These are phyloP conservation scores for Halyomorpha halys DNA, from an alignment of 1,140 invertebrate species.

Conservation along the genomic window DNA sequence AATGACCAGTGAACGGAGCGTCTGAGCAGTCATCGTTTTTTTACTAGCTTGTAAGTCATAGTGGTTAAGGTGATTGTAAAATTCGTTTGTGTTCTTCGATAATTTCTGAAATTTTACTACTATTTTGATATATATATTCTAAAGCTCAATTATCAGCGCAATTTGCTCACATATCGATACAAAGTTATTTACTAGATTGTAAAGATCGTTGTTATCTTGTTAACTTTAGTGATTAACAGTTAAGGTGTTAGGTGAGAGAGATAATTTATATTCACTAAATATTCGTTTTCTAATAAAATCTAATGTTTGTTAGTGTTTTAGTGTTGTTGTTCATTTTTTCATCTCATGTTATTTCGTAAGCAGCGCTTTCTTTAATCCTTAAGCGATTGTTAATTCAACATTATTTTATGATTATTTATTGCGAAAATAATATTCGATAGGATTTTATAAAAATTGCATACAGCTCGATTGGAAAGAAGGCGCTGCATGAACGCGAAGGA, in stretches of 20 bases:
- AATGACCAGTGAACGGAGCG: not conserved
- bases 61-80: not conserved
- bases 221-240: not conserved
- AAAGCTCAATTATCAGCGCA: constrained; percentile 7
- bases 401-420: too few relatives aligned
- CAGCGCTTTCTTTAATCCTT: too few relatives aligned
- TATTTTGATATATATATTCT: not conserved
- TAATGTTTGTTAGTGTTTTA: not conserved
- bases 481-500: too few relatives aligned
- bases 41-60: constrained; percentile 2
- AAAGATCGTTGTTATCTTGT: not conserved
- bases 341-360: not conserved
- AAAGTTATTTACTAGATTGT: not conserved
- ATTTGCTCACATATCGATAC: constrained; percentile 7
- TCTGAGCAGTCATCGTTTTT: not conserved
- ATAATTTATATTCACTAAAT: not conserved
- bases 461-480: too few relatives aligned
- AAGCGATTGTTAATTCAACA: too few relatives aligned
- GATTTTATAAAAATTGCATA: too few relatives aligned
- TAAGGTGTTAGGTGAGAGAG: not conserved
- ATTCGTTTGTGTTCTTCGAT: not conserved
- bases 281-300: not conserved
- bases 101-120: not conserved
- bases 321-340: constrained; percentile 1
- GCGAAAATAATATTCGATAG: too few relatives aligned